Percentiles rank a stretch among this genome's conserved stretches.
Evolutionary conservation across 2,113 vertebrate species (phyloP).

Genomic region (Labrus mixtus): DNA sequence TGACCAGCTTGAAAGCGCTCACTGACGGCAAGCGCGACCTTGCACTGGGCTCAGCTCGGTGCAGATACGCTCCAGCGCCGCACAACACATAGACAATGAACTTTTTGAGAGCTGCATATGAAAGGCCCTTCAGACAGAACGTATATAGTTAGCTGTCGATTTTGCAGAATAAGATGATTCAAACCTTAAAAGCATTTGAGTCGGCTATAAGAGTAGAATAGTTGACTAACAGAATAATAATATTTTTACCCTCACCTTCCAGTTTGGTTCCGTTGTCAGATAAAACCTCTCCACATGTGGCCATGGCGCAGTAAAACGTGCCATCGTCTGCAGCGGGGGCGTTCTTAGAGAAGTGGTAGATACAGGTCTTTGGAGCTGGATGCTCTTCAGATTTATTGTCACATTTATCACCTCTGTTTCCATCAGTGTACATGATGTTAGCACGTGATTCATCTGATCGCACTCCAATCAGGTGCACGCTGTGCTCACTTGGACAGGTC

Average conservation of each 20-base stretch:
- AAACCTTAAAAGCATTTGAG: too few relatives aligned
- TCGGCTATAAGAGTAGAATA: too few relatives aligned
- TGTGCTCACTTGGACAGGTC: background rate
- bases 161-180: too few relatives aligned
- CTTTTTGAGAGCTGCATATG: too few relatives aligned
- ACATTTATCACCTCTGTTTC: slow-evolving; percentile 14
- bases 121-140: too few relatives aligned
- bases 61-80: too few relatives aligned
- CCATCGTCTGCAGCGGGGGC: slow-evolving; percentile 9
- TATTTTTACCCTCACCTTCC: background rate
- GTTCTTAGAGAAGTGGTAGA: slow-evolving; percentile 26
- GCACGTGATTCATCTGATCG: slow-evolving; percentile 14
- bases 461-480: slow-evolving; percentile 56
- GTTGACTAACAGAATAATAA: background rate
- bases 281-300: slow-evolving; percentile 52
- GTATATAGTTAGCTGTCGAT: too few relatives aligned
- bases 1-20: too few relatives aligned
- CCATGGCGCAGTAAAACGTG: slow-evolving; percentile 59
- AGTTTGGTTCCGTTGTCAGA: slow-evolving; percentile 40
- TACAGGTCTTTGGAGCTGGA: slow-evolving; percentile 32
- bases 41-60: too few relatives aligned
- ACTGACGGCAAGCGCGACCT: too few relatives aligned
- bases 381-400: background rate
- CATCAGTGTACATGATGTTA: slow-evolving; percentile 25
- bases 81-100: too few relatives aligned